Evolutionary conservation across 2,113 vertebrate species (phyloP), one percentile per base, ranked within the genome.

Genomic region (Chaetodon auriga): DNA sequence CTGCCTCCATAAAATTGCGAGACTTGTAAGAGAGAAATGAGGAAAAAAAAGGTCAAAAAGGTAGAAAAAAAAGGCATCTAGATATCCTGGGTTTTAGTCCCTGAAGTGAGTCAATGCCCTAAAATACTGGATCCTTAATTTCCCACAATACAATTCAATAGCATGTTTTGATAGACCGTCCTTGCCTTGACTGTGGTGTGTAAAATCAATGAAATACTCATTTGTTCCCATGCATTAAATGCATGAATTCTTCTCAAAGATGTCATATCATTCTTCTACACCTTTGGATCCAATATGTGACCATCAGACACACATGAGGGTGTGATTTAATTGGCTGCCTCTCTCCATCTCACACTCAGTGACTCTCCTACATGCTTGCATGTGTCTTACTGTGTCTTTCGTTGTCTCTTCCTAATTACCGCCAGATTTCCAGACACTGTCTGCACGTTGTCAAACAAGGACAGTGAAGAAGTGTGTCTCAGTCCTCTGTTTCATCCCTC

Each of bases 371-470:
- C n/a, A 49, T 30, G 23, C 46, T 30, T 43, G 57, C 4, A 9
- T 60, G 25, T 70, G 66, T 75, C 53, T 64, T 53, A 54, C 19
- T 21, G 36, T 57, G 63, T 69, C 72, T n/a, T 25, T 58, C 48
- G 45, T 54, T 16, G 41, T 2, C 75, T 72, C 55, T 43, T 41
- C 1, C 23, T 86, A 81, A 84, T 87, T 76, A 57, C n/a, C 25
- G 16, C 30, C 64, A 46, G 12, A 81, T 73, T 77, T 78, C 49
- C 35, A 13, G 41, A 77, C 60, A 14, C 35, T 48, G 68, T 83
- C 73, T 78, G 79, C 63, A 36, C 48, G 1, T n/a, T 41, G 68
- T 70, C 68, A 51, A 48, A 85, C 82, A 90, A 89, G 81, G 87
- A 79, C 82, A 74, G 58, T 23, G 36, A 65, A 14, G 60, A 65